Conservation (phyloP, 2,797 vertebrate genomes). For the Champsocephalus esox region DNA sequence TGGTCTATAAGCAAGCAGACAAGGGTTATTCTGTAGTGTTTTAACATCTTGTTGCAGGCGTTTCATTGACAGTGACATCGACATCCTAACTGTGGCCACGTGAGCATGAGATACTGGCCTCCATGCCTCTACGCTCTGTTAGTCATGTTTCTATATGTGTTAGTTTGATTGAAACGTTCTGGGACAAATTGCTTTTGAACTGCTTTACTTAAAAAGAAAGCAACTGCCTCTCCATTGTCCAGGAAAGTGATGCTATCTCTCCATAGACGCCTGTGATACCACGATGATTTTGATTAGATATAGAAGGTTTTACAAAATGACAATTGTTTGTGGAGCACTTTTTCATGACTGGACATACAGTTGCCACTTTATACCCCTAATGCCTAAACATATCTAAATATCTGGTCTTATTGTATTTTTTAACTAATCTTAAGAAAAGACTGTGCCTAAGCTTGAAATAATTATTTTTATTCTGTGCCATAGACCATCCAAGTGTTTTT, state of each 20-base stretch:
- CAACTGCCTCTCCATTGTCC: background rate
- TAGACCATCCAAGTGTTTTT: no score
- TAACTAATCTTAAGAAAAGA: no score
- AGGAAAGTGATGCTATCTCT: background rate
- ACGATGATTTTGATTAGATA: no score
- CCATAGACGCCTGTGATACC: no score
- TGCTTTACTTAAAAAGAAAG: background rate
- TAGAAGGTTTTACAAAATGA: no score
- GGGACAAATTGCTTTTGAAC: background rate
- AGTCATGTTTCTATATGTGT: background rate
- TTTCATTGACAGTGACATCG: constrained; percentile 16
- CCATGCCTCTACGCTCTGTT: background rate
- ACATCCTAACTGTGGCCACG: background rate
- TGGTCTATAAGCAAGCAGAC: background rate
- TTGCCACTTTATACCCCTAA: no score
- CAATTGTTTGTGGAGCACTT: no score
- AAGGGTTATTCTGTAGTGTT: background rate
- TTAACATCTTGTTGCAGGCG: background rate
- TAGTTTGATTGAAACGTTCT: background rate
- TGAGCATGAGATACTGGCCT: background rate
- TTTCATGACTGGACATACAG: no score
- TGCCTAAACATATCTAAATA: no score
- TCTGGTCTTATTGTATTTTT: no score
- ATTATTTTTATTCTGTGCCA: no score
- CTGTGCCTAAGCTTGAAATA: no score